These are phyloP conservation scores for Hemibagrus guttatus DNA, from an alignment of 2,797 vertebrate genomes.

Conservation along the genomic window DNA sequence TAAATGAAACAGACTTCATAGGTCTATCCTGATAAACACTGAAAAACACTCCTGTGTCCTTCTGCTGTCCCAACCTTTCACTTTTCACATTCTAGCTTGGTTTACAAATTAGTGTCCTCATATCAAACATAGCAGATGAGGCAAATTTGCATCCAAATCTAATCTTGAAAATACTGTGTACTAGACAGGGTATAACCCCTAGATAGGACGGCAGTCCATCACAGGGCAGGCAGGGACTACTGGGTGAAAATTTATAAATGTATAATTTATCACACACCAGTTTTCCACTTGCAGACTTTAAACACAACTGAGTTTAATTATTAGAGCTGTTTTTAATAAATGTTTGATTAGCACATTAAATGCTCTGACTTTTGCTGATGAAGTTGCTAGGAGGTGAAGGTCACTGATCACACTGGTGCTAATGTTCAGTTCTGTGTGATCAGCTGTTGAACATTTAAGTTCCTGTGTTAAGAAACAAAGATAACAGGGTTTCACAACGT, in stretches of 20 bases:
- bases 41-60: no score
- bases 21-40: no score
- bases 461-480: constrained; percentile 12
- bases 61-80: no score
- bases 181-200: background rate
- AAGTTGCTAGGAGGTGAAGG: background rate
- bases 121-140: no score
- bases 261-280: background rate
- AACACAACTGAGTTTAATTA: background rate
- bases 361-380: background rate
- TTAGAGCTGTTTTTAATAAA: background rate
- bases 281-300: background rate
- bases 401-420: background rate
- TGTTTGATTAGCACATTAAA: background rate
- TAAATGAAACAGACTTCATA: no score
- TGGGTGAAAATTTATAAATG: background rate
- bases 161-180: background rate
- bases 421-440: background rate
- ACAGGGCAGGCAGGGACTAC: background rate
- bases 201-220: background rate
- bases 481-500: background rate
- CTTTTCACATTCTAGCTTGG: no score
- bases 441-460: background rate
- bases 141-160: background rate
- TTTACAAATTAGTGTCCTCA: background rate